Evolutionary conservation across 30 jellyfish, hydroid and myxozoan genomes (phyloP), one percentile per base, ranked within the genome.

Genomic region (Turritopsis dohrnii): DNA sequence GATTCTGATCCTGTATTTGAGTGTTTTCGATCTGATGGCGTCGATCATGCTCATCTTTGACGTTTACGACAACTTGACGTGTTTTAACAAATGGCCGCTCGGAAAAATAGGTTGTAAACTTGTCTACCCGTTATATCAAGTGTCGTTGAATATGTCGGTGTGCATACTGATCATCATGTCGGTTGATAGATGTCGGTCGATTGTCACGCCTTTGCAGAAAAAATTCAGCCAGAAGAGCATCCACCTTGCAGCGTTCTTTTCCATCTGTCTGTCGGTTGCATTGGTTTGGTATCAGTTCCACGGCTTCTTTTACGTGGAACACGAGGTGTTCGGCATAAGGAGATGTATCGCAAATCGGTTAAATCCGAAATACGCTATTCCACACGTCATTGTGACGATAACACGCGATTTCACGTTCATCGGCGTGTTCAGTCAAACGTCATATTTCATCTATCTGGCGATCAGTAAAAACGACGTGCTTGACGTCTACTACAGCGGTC

Each of bases 181-280:
- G 21, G 41, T 85, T 22, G 92, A 85, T 66, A 86, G 92, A 18
- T 76, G 87, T 72, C 81, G 92, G 4, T 54, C 87, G 28, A 85
- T 85, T 21, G 73, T 71, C 26, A 52, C 31, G 53, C 92, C 92
- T 29, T 29, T 85, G 73, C 29, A 75, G 29, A 71, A 23, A 28
- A 85, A 76, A n/a, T 85, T 75, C 76, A 41, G 74, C 20, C 52
- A 69, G 74, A 74, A 28, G 73, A 16, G 29, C 54, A 85, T 85
- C 23, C 92, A 85, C 27, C n/a, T 85, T 7, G 75, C 84, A n/a
- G 92, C 79, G 28, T 41, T 77, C 29, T 18, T 53, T 26, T 85
- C 92, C 18, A 76, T 85, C 76, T 7, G 79, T 22, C 5, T 54
- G 53, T 29, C 81, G 21, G 53, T 77, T 20, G 1, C 54, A 65